These are phyloP conservation scores for Choloepus didactylus DNA, from an alignment of 2,797 vertebrate genomes.

Conservation along the genomic window DNA sequence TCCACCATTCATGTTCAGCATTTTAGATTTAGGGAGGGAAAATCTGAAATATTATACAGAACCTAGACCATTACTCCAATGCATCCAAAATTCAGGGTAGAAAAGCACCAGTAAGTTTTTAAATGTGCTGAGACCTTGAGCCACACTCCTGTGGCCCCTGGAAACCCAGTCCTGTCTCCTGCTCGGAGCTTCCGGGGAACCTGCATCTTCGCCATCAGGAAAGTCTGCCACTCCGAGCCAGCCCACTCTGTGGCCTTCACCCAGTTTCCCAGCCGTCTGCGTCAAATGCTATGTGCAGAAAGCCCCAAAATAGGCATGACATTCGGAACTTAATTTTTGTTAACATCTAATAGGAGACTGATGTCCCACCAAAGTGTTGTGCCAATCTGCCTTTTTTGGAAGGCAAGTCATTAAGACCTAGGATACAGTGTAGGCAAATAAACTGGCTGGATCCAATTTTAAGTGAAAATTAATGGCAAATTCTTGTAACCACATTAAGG, in stretches of 20 bases:
- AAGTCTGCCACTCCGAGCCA: neutral
- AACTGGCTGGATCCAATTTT: slow-evolving; percentile 85
- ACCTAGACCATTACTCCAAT: neutral
- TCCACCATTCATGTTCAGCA: neutral
- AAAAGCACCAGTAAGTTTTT: neutral
- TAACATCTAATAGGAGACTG: slow-evolving; percentile 63
- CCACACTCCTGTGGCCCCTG: neutral
- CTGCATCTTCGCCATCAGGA: neutral
- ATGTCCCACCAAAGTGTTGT: slow-evolving; percentile 45
- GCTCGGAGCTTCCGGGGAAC: neutral
- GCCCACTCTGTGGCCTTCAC: neutral
- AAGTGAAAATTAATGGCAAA: slow-evolving; percentile 88
- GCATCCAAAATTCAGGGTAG: neutral
- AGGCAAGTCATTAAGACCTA: slow-evolving; percentile 79
- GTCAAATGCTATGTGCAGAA: neutral
- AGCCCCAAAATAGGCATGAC: slow-evolving; percentile 6
- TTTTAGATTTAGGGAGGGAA: neutral
- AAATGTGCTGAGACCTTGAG: neutral
- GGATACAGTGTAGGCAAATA: slow-evolving; percentile 70
- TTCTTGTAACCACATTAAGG: slow-evolving; percentile 87
- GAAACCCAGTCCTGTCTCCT: neutral
- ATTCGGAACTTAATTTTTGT: slow-evolving; percentile 69
- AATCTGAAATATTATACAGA: neutral
- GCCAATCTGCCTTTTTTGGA: slow-evolving; percentile 77
- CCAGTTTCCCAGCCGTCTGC: neutral